Percentiles rank a stretch among this genome's conserved stretches.
Evolutionary conservation across 2,888 invertebrate genomes (phyloP).

Genomic region (Taenaris catops): DNA sequence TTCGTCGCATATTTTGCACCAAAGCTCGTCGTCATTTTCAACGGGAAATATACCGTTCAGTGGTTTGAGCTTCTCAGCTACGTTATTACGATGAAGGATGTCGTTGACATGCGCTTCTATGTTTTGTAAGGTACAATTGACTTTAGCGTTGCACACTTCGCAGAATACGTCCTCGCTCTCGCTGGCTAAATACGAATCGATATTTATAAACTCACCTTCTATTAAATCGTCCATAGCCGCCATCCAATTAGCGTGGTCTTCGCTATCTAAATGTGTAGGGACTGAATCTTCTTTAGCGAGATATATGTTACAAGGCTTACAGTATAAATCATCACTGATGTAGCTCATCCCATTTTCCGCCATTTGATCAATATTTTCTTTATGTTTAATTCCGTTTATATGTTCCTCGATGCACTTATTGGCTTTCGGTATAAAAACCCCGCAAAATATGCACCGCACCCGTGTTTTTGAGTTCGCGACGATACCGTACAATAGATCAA

Average conservation of each 20-base stretch:
- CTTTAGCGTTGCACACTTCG: conserved; percentile 39
- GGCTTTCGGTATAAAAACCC: conserved; percentile 53
- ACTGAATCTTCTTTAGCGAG: conserved; percentile 44
- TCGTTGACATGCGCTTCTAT: conserved; percentile 51
- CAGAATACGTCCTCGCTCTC: conserved; percentile 46
- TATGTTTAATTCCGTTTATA: conserved; percentile 50
- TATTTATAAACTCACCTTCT: conserved; percentile 48
- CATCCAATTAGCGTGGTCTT: conserved; percentile 50
- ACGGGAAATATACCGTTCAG: conserved; percentile 49
- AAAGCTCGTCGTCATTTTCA: conserved; percentile 38
- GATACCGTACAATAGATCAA: conserved; percentile 43
- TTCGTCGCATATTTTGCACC: conserved; percentile 48
- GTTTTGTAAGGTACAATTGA: conserved; percentile 38
- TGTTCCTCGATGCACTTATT: conserved; percentile 59
- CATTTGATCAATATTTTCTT: conserved; percentile 49
- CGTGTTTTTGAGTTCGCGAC: conserved; percentile 49
- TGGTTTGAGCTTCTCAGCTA: conserved; percentile 45
- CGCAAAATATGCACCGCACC: conserved; percentile 55
- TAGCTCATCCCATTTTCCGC: conserved; percentile 45
- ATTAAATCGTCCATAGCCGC: conserved; percentile 47
- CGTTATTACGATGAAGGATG: conserved; percentile 40
- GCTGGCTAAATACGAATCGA: conserved; percentile 42
- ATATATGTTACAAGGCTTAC: conserved; percentile 44
- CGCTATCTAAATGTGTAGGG: conserved; percentile 40
- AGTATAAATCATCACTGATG: conserved; percentile 37